These are phyloP conservation scores for Odontesthes bonariensis DNA, from an alignment of 2,113 vertebrate species.

Conservation along the genomic window DNA sequence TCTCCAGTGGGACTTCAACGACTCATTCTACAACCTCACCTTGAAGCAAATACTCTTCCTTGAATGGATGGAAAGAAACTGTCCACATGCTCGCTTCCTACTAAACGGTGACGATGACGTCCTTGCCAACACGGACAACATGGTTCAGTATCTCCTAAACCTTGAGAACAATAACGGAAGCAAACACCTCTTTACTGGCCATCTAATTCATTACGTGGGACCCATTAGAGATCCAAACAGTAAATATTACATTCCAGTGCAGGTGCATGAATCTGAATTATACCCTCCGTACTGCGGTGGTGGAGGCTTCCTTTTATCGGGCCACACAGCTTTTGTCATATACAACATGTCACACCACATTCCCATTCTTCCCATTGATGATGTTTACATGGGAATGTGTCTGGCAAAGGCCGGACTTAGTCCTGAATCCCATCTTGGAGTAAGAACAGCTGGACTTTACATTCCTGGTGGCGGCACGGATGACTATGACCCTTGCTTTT, in stretches of 20 bases:
- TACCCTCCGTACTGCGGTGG: conserved; percentile 85
- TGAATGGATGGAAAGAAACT: conserved; percentile 80
- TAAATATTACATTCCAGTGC: conserved; percentile 85
- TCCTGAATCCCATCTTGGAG: conserved; percentile 56
- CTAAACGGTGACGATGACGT: conserved; percentile 88
- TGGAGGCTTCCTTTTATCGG: conserved; percentile 83
- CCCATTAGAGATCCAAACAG: conserved; percentile 76
- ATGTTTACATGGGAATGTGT: conserved; percentile 83
- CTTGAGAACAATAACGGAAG: conserved; percentile 20
- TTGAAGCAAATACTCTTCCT: conserved; percentile 88
- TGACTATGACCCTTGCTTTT: conserved; percentile 6
- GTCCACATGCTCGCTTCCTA: conserved; percentile 75
- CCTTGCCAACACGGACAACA: conserved; percentile 85
- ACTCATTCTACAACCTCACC: conserved; percentile 89
- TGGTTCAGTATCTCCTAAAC: conserved; percentile 72
- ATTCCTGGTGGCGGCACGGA: not conserved
- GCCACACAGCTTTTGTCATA: conserved; percentile 78
- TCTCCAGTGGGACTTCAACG: conserved; percentile 86
- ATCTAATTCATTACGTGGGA: conserved; percentile 51
- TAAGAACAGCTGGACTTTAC: conserved; percentile 41
- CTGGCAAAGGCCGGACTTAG: conserved; percentile 64
- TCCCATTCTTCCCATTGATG: conserved; percentile 52
- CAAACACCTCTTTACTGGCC: conserved; percentile 80
- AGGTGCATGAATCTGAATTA: conserved; percentile 63
- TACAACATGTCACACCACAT: conserved; percentile 35